Evolutionary conservation across 2,888 invertebrate genomes (phyloP).

Genomic region (Stenoptilia bipunctidactyla): DNA sequence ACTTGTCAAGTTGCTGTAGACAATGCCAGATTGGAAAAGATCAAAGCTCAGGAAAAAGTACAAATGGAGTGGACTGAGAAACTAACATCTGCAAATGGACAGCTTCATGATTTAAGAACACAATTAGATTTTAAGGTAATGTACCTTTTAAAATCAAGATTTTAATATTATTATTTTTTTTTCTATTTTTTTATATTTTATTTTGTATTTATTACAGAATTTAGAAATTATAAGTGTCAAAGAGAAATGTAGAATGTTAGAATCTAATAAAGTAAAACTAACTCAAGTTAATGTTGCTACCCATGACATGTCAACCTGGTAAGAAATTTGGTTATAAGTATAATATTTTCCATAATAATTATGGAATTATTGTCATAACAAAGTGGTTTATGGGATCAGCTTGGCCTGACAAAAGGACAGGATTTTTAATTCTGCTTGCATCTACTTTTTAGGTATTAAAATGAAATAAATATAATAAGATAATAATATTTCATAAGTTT

Average conservation of each 20-base stretch:
- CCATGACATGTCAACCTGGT: constrained; percentile 46
- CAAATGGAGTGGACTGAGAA: constrained; percentile 67
- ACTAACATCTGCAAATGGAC: constrained; percentile 38
- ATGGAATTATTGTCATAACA: too few relatives aligned
- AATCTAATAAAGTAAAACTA: constrained; percentile 50
- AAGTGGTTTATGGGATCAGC: too few relatives aligned
- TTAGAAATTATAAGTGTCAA: constrained; percentile 70
- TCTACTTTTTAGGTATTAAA: too few relatives aligned
- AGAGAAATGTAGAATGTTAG: constrained; percentile 60
- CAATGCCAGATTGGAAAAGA: constrained; percentile 49
- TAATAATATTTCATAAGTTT: too few relatives aligned
- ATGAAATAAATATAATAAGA: too few relatives aligned
- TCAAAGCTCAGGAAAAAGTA: constrained; percentile 52
- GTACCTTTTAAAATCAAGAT: not conserved
- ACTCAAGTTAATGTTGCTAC: constrained; percentile 43
- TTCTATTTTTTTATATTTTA: not conserved
- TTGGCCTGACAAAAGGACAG: too few relatives aligned
- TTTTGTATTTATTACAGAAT: constrained; percentile 43
- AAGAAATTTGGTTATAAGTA: constrained; percentile 7
- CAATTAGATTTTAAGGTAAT: constrained; percentile 71
- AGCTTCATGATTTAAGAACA: constrained; percentile 54
- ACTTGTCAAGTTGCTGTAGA: constrained; percentile 51
- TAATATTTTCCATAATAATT: too few relatives aligned
- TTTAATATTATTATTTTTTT: not conserved
- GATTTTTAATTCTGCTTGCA: too few relatives aligned